Evolutionary conservation across 1,140 invertebrate genomes (phyloP).

Genomic region (Procambarus virginalis): DNA sequence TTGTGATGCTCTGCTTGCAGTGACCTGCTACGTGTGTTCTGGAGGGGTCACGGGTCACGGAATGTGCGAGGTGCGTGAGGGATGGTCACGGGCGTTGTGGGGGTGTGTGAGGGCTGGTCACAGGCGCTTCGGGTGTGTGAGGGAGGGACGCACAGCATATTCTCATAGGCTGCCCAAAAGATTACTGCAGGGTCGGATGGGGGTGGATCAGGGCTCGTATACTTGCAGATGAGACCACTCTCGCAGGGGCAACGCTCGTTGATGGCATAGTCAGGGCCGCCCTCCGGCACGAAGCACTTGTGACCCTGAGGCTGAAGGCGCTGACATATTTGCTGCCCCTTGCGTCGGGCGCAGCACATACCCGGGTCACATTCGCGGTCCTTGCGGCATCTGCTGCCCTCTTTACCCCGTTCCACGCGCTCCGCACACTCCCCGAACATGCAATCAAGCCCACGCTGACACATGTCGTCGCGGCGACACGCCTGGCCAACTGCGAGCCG

Average conservation of each 20-base stretch:
- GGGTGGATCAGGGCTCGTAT: slow-evolving; percentile 27
- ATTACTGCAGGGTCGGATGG: background rate
- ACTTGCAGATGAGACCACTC: slow-evolving; percentile 33
- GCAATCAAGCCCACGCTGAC: slow-evolving; percentile 25
- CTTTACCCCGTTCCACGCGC: slow-evolving; percentile 9
- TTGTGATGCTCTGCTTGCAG: too few species aligned
- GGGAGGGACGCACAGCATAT: slow-evolving; percentile 8
- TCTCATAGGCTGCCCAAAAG: slow-evolving; percentile 13
- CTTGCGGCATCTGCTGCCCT: slow-evolving; percentile 36
- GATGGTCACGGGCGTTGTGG: too few species aligned
- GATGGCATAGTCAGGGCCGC: slow-evolving; percentile 30
- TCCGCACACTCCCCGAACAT: slow-evolving; percentile 26
- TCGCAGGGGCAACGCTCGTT: slow-evolving; percentile 43
- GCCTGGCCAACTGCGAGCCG: background rate
- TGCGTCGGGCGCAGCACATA: slow-evolving; percentile 36
- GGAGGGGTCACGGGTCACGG: too few species aligned
- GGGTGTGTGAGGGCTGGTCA: background rate
- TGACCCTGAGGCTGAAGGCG: slow-evolving; percentile 1
- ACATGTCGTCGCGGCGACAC: slow-evolving; percentile 44
- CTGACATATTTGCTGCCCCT: slow-evolving; percentile 39
- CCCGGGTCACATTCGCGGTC: slow-evolving; percentile 17
- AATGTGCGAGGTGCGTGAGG: too few species aligned
- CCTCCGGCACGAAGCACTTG: slow-evolving; percentile 49
- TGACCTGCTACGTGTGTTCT: too few species aligned
- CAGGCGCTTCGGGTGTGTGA: slow-evolving; percentile 16